A percentile compares a stretch with the other conserved stretches of the same genome.
phyloP scores from a whole-genome alignment of 1,140 invertebrate genomes.

The Leptestheria dahalacensis region DNA sequence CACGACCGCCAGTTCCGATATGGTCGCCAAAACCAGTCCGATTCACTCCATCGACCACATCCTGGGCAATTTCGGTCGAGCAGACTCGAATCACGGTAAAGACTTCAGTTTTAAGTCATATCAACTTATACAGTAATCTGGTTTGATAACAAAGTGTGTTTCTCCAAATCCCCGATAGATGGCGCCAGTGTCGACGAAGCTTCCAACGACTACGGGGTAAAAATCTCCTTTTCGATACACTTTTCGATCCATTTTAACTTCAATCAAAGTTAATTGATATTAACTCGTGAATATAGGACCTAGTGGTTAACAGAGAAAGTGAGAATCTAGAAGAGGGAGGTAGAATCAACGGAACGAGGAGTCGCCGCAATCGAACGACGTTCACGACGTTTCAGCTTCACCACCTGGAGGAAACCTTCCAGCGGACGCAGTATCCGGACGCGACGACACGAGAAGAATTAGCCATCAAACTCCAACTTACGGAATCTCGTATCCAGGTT shows the following conservation, averaged over 20 bases:
- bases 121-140: no score
- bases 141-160: no score
- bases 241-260: no score
- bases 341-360: background rate
- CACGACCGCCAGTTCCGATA: background rate
- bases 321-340: background rate
- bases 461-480: slow-evolving; percentile 93
- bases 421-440: slow-evolving; percentile 94
- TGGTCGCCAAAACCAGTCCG: background rate
- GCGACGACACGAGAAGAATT: slow-evolving; percentile 85
- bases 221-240: no score
- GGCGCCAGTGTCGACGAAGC: background rate
- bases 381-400: slow-evolving; percentile 48
- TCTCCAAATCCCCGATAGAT: background rate
- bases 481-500: slow-evolving; percentile 92
- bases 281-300: no score
- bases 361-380: slow-evolving; percentile 11
- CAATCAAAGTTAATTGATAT: no score
- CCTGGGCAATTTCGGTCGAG: background rate
- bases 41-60: background rate
- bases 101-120: no score
- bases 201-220: background rate
- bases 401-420: slow-evolving; percentile 91
- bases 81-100: background rate
- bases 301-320: no score